These are phyloP conservation scores for Odontocerum albicorne DNA, from an alignment of 2,888 invertebrate genomes.

Conservation along the genomic window DNA sequence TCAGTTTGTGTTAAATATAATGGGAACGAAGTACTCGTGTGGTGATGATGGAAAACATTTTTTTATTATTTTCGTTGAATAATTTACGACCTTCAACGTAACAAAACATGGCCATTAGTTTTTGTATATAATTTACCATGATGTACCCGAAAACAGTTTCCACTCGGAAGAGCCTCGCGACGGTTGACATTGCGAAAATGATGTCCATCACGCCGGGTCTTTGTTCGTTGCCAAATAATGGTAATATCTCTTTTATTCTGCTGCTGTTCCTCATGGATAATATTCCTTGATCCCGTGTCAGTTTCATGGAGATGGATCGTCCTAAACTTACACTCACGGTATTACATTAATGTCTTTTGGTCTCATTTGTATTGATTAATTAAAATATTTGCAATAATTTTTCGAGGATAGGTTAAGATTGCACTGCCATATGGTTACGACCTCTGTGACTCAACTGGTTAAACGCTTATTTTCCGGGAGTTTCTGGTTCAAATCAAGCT, in stretches of 20 bases:
- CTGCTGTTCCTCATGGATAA: neutral
- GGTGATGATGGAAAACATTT: neutral
- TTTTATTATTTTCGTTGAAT: neutral
- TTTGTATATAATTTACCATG: neutral
- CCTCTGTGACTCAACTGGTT: too few relatives aligned
- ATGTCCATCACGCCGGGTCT: neutral
- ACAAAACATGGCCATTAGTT: neutral
- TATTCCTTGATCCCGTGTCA: slow-evolving; percentile 3
- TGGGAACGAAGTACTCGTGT: neutral
- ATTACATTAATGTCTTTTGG: too few relatives aligned
- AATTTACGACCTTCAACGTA: slow-evolving; percentile 3
- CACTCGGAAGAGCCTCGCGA: slow-evolving; percentile 9
- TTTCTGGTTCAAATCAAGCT: too few relatives aligned
- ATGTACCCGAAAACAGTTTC: slow-evolving; percentile 9
- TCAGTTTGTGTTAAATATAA: neutral
- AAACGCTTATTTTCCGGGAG: too few relatives aligned
- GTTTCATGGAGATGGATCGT: neutral
- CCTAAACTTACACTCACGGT: slow-evolving; percentile 5
- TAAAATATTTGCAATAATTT: too few relatives aligned
- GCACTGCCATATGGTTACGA: too few relatives aligned
- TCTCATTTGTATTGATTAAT: too few relatives aligned
- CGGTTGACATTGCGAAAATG: slow-evolving; percentile 9
- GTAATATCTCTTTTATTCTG: slow-evolving; percentile 1
- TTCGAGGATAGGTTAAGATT: too few relatives aligned
- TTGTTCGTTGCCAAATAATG: slow-evolving; percentile 4